Evolutionary conservation across 2,797 vertebrate genomes (phyloP), one percentile per base, ranked within the genome.

Genomic region (Coranthus polyacanthus): DNA sequence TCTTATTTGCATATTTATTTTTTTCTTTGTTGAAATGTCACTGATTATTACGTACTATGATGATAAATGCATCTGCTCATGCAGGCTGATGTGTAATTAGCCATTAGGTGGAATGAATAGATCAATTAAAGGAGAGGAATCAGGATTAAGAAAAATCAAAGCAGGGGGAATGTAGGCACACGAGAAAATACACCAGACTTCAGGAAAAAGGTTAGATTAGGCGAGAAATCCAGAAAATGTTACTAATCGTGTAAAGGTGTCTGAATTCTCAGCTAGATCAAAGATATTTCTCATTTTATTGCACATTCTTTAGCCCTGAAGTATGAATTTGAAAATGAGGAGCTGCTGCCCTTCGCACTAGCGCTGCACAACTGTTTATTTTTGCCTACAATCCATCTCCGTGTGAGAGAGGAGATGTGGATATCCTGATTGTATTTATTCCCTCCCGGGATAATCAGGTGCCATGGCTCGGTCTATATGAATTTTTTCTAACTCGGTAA

Each of bases 1-100:
- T 93, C 96, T 95, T 96, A 99, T 99, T 99, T 99, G 98, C 98
- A 99, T 99, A 97, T 98, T 98, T 97, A 96, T 97, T 96, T 97
- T 79, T 96, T 97, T 96, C 95, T 98, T 99, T 99, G 98, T 99
- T 96, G 94, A 98, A 98, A 99, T 98, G 98, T 97, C 98, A 98
- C 98, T 98, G 97, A 98, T 98, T 97, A 98, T 97, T 98, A 97
- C 93, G 94, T 96, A 96, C 95, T 96, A 97, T 95, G 95, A 96
- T 98, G 97, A 99, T 98, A 96, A 98, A 99, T 98, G 95, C 94
- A 93, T 93, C 93, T 95, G 95, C 96, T 98, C 95, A 96, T 96
- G 96, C 93, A 94, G 95, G 95, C 94, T 96, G 96, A 98, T 98
- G 95, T 96, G 95, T 96, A 98, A 99, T 99, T 98, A 98, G 97